These are phyloP conservation scores for Calyptommatus sinebrachiatus DNA, from an alignment of 2,113 vertebrate species.

Conservation along the genomic window DNA sequence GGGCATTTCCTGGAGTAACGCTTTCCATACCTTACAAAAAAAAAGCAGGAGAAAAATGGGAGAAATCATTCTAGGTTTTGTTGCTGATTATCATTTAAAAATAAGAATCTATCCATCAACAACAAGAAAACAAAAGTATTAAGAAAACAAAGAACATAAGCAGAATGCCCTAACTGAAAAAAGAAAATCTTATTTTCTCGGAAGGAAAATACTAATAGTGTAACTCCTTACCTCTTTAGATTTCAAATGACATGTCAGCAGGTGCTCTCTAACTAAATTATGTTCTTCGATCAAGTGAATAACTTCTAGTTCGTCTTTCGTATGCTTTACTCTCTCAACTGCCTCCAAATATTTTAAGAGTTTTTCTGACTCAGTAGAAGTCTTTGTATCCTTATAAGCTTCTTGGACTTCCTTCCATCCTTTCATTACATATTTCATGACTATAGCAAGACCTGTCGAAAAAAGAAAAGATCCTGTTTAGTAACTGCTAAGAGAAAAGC, in stretches of 20 bases:
- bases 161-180: not conserved
- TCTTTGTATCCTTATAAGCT: conserved; percentile 81
- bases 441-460: conserved; percentile 81
- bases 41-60: not conserved
- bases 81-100: not conserved
- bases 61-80: not conserved
- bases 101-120: not conserved
- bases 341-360: conserved; percentile 87
- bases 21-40: conserved; percentile 81
- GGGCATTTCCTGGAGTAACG: conserved; percentile 91
- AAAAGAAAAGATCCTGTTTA: conserved; percentile 46
- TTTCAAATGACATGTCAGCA: conserved; percentile 87
- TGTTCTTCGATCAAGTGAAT: conserved; percentile 89
- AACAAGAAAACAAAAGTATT: conserved; percentile 16
- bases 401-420: conserved; percentile 92
- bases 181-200: not conserved
- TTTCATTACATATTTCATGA: conserved; percentile 92
- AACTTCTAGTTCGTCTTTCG: conserved; percentile 87
- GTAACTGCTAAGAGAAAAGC: conserved; percentile 13
- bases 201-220: not conserved
- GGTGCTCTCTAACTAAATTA: conserved; percentile 84
- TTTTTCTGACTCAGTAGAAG: conserved; percentile 80
- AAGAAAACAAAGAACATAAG: not conserved
- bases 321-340: conserved; percentile 88
- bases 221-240: conserved; percentile 82